Percentiles rank a stretch among this genome's conserved stretches.
phyloP scores from a whole-genome alignment of 2,888 invertebrate species.

The Microplitis deprimator region DNA sequence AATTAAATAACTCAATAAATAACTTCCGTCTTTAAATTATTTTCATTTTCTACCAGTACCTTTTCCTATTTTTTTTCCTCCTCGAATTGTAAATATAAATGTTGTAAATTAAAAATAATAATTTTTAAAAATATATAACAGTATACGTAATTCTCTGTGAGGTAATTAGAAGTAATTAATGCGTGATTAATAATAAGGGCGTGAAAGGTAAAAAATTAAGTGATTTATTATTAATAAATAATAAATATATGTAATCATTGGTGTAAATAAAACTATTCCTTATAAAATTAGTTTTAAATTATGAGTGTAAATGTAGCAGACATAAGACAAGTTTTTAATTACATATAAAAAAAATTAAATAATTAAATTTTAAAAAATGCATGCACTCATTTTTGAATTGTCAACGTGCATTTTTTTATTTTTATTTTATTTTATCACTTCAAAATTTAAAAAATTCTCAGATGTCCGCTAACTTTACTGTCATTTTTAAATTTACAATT shows the following conservation, averaged over 20 bases:
- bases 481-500: too few relatives aligned
- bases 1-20: constrained; percentile 50
- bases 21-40: background rate
- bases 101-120: background rate
- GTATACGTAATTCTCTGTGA: background rate
- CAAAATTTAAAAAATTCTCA: too few relatives aligned
- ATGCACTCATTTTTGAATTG: too few relatives aligned
- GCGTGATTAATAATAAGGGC: background rate
- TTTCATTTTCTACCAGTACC: background rate
- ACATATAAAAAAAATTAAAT: too few relatives aligned
- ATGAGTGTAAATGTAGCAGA: too few relatives aligned
- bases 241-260: background rate
- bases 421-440: too few relatives aligned
- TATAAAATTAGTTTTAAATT: background rate
- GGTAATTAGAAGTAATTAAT: background rate
- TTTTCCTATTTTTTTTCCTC: background rate
- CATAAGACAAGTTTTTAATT: background rate
- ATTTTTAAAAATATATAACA: background rate
- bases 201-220: background rate
- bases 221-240: background rate
- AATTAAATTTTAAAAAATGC: too few relatives aligned
- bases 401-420: too few relatives aligned
- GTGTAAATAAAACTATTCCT: constrained; percentile 24
- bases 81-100: background rate
- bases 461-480: too few relatives aligned